Conservation (phyloP, 23 tunicate genomes). For the Corella eumyota region DNA sequence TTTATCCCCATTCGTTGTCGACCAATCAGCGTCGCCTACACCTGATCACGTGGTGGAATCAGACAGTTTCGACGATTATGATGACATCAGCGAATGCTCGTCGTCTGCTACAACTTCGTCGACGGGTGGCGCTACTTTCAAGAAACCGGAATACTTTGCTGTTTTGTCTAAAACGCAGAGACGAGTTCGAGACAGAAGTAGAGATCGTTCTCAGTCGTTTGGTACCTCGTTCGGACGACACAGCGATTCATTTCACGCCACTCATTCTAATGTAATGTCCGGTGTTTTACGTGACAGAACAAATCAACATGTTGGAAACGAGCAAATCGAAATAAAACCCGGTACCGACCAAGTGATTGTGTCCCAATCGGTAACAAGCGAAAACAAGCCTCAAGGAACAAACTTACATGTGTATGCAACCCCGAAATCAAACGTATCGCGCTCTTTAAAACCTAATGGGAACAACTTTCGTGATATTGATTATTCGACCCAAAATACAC, state of each 20-base stretch:
- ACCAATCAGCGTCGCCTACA: slow-evolving; percentile 2
- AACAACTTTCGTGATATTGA: too few relatives aligned
- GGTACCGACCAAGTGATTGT: not conserved
- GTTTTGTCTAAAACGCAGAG: slow-evolving; percentile 14
- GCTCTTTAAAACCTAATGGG: too few relatives aligned
- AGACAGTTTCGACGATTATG: slow-evolving; percentile 2
- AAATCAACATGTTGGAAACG: not conserved
- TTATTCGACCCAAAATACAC: too few relatives aligned
- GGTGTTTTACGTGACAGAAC: slow-evolving; percentile 6
- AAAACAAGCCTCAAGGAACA: not conserved
- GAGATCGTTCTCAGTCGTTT: slow-evolving; percentile 15
- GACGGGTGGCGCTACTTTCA: too few relatives aligned
- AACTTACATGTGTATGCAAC: not conserved
- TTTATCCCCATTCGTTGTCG: slow-evolving; percentile 30
- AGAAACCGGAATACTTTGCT: slow-evolving; percentile 36
- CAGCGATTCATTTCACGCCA: slow-evolving; percentile 10
- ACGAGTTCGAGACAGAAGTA: not conserved
- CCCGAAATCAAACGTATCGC: too few relatives aligned
- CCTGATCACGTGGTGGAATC: not conserved
- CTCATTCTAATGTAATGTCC: slow-evolving; percentile 11
- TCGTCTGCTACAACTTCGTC: slow-evolving; percentile 4
- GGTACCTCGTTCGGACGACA: slow-evolving; percentile 23
- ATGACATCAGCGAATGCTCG: not conserved
- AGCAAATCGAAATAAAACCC: not conserved
- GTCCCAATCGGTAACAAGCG: not conserved